phyloP scores from a whole-genome alignment of 1,140 invertebrate species.

The Rhagoletis zephyria region DNA sequence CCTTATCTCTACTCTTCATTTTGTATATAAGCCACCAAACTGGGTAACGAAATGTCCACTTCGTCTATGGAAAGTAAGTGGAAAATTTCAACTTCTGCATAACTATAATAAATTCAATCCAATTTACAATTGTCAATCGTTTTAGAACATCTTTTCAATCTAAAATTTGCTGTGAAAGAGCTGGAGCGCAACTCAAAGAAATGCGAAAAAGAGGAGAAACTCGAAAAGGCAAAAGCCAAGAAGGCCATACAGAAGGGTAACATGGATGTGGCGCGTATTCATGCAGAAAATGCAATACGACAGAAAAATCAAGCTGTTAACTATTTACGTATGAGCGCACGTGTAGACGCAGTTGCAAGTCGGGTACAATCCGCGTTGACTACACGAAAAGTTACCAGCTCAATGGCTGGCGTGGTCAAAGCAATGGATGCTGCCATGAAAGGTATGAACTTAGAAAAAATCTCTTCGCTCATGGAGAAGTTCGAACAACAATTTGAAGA shows the following conservation, averaged over 20 bases:
- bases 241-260: conserved; percentile 98
- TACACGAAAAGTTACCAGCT: conserved; percentile 85
- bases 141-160: conserved; percentile 94
- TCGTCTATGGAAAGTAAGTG: conserved; percentile 87
- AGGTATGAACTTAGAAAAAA: conserved; percentile 99
- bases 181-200: conserved; percentile 96
- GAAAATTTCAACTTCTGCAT: conserved; percentile 54
- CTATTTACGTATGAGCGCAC: conserved; percentile 96
- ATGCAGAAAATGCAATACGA: conserved; percentile 99
- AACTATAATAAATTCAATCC: conserved; percentile 46
- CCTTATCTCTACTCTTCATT: conserved; percentile 59
- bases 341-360: conserved; percentile 97
- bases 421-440: conserved; percentile 99
- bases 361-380: conserved; percentile 97
- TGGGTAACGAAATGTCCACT: conserved; percentile 89
- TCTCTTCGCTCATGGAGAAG: conserved; percentile 97
- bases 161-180: conserved; percentile 98
- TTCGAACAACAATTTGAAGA: conserved; percentile 99
- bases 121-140: conserved; percentile 52
- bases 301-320: conserved; percentile 98
- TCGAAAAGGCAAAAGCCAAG: conserved; percentile 95
- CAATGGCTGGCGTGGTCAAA: conserved; percentile 95
- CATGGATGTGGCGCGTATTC: conserved; percentile 96
- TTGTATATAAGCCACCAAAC: conserved; percentile 75
- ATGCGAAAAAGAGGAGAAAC: conserved; percentile 97